phyloP scores from a whole-genome alignment of 2,888 invertebrate species.

The Pecten maximus region DNA sequence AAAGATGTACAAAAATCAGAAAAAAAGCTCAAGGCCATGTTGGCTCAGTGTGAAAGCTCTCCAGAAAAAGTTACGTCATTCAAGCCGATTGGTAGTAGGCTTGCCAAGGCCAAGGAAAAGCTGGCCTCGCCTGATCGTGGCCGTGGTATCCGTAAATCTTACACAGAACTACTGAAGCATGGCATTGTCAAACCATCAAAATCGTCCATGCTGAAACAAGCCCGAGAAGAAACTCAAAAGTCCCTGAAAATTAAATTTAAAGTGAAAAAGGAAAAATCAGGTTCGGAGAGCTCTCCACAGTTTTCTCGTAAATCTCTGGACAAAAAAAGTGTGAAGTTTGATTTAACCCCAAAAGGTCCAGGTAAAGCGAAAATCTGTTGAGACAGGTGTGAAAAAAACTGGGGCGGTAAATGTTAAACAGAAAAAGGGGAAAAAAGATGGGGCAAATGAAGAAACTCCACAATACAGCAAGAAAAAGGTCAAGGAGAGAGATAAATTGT shows the following conservation, averaged over 20 bases:
- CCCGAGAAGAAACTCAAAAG: slow-evolving; percentile 49
- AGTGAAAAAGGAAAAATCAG: slow-evolving; percentile 39
- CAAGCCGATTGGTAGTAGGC: slow-evolving; percentile 50
- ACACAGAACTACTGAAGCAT: slow-evolving; percentile 60
- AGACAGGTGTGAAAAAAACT: not conserved
- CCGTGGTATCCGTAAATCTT: slow-evolving; percentile 63
- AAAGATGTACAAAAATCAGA: slow-evolving; percentile 68
- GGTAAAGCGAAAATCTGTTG: slow-evolving; percentile 8
- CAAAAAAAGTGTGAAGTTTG: not conserved
- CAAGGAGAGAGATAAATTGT: slow-evolving; percentile 6
- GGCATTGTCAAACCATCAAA: slow-evolving; percentile 61
- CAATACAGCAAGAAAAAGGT: not conserved
- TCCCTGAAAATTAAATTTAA: slow-evolving; percentile 39
- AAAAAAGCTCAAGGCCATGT: slow-evolving; percentile 57
- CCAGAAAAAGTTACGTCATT: slow-evolving; percentile 39
- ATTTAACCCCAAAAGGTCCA: not conserved
- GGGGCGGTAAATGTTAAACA: not conserved
- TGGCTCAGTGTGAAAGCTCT: slow-evolving; percentile 50
- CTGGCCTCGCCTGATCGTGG: slow-evolving; percentile 61
- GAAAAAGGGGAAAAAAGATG: not conserved
- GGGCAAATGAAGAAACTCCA: not conserved
- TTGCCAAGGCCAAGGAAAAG: slow-evolving; percentile 49
- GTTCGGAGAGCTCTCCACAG: not conserved
- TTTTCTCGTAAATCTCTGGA: not conserved
- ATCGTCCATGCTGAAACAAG: slow-evolving; percentile 54